These are phyloP conservation scores for Unio pictorum DNA, from an alignment of 2,888 invertebrate species.

Conservation along the genomic window DNA sequence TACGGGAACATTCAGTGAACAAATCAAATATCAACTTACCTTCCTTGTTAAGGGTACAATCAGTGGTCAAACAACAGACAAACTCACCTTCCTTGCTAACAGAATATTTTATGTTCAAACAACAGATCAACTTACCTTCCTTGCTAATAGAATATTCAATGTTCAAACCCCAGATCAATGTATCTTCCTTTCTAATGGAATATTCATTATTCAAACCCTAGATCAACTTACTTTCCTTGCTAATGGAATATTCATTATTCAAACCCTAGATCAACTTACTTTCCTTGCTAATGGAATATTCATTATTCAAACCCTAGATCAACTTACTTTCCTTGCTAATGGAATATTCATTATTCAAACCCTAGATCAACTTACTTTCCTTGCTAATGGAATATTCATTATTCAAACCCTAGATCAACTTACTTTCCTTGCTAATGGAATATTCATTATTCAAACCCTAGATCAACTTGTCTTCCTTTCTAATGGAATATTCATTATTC, in stretches of 20 bases:
- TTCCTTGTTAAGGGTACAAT: slow-evolving; percentile 80
- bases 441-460: slow-evolving; percentile 76
- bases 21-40: slow-evolving; percentile 41
- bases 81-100: slow-evolving; percentile 72
- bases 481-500: slow-evolving; percentile 82
- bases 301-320: slow-evolving; percentile 69
- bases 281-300: slow-evolving; percentile 80
- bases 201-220: slow-evolving; percentile 76
- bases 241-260: slow-evolving; percentile 86
- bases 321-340: slow-evolving; percentile 72
- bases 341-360: slow-evolving; percentile 80
- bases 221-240: slow-evolving; percentile 64
- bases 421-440: slow-evolving; percentile 77
- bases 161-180: not conserved
- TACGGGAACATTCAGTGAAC: slow-evolving; percentile 82
- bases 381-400: slow-evolving; percentile 82
- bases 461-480: slow-evolving; percentile 63
- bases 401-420: slow-evolving; percentile 74
- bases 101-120: slow-evolving; percentile 77
- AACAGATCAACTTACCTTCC: slow-evolving; percentile 55
- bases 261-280: slow-evolving; percentile 41
- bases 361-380: slow-evolving; percentile 54
- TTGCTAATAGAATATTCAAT: slow-evolving; percentile 83
- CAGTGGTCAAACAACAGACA: slow-evolving; percentile 69
- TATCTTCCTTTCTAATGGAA: slow-evolving; percentile 77